Base-by-base conservation (phyloP, 2,888 invertebrate species). In the Epistrophe grossulariae region DNA sequence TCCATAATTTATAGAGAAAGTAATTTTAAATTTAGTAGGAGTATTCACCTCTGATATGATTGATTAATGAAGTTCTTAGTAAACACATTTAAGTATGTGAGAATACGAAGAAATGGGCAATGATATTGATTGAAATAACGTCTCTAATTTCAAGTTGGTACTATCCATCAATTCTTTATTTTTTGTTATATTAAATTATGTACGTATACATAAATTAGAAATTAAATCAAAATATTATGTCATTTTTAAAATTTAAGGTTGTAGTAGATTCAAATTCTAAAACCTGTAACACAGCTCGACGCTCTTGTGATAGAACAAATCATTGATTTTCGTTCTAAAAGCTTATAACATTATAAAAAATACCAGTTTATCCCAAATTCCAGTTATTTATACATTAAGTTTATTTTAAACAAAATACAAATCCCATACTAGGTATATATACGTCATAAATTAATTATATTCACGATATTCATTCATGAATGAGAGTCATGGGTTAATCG, bases 401-500 rank as follows among this genome's bases (percentile, higher is more conserved):
- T 43, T n/a, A 31, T 48, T 50, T 60, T 4, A 35, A 6, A 72
- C 17, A 31, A 31, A 35, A 57, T 19, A 45, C 7, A 43, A 40
- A 38, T 38, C 45, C 19, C 59, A 43, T 7, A 15, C 48, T 48
- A 43, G 2, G 0, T 6, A 11, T 11, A 11, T 11, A 9, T 35
- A 45, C 55, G 48, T 73, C 52, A 19, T n/a, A 31, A 17, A 55
- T 7, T 45, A 62, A 83, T n/a, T n/a, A 64, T 79, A 79, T 84
- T 50, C 62, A 38, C 9, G 74, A 60, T 50, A 66, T 38, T 52
- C 19, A 66, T 55, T 70, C 55, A 40, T 74, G 43, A 79, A 66
- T 71, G 79, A 80, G 76, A 70, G 79, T 74, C 73, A 74, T 74
- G 70, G 83, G 83, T 70, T 43, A 66, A 45, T 43, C 45, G 28